Evolutionary conservation across 1,140 invertebrate genomes (phyloP), one percentile per base, ranked within the genome.

Genomic region (Apolygus lucorum): DNA sequence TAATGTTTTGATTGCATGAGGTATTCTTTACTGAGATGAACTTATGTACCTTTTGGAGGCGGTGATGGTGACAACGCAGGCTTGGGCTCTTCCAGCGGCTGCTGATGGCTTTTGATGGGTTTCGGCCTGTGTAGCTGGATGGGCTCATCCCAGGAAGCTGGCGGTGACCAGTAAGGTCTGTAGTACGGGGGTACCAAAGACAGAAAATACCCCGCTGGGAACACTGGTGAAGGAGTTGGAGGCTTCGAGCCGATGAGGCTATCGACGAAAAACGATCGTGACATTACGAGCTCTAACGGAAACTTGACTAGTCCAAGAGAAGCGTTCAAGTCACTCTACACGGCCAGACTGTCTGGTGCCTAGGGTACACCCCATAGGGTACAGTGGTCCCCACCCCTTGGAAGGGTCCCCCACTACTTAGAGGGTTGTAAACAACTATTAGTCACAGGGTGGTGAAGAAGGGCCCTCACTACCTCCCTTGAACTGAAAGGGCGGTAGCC

Each of bases 201-300:
- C 28, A 64, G 34, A 54, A 65, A 64, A 26, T 52, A 71, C 28
- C 59, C 66, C 14, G 68, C 69, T n/a, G 67, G 67, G 28, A 65
- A 68, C 22, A 69, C 42, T 28, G 70, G 69, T 2, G 69, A 52
- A 22, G 67, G 59, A 17, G 67, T 34, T 1, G 68, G 68, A 4
- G 52, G 26, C 29, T 66, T 59, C 17, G 49, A 27, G 63, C 68
- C 72, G 52, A 75, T 75, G 14, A 75, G 70, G 2, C 73, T 73
- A 21, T 75, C 74, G 63, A 75, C 72, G 13, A 75, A 42, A n/a
- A 75, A 75, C 0, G 74, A 75, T 0, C 74, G 67, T 1, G 74
- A 75, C 74, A 75, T 75, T 2, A 2, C n/a, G n/a, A n/a, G n/a
- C n/a, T n/a, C n/a, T n/a, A n/a, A n/a, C n/a, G n/a, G n/a, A n/a